Base-by-base conservation (phyloP, 37 sponge, comb jelly and placozoan species). In the Axinella damicornis region DNA sequence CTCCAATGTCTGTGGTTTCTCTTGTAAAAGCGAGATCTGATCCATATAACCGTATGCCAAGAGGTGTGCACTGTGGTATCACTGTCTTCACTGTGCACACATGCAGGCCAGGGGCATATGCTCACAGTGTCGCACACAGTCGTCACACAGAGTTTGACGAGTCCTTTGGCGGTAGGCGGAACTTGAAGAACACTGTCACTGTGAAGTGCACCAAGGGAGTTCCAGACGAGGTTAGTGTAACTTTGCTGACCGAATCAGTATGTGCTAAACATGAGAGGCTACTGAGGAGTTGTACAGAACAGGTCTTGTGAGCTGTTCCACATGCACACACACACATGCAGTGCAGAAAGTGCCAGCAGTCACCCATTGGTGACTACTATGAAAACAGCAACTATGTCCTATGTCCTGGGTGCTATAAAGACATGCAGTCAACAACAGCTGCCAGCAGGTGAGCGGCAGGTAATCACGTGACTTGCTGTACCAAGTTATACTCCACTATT, bases 131-230 rank as follows among this genome's bases (percentile, higher is more conserved):
- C 9, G n/a, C 53, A 14, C 24, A 21, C 16, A 66, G 59, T 54
- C 71, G 89, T 1, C 83, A 77, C 16, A 57, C 85, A 27, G 70
- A 75, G 22, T 77, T 34, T 53, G 57, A 69, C 1, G 89, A 85
- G 39, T 67, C 86, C 2, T 93, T 93, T 76, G 93, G 93, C 15
- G 83, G 86, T 20, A 21, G 19, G 2, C 68, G 60, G 24, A 34
- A 59, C 18, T 60, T 88, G 19, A 76, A 69, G 22, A 39, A 60
- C 5, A 68, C 71, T 2, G 81, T 93, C 33, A 69, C 53, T n/a
- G 66, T 78, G 18, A 93, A 93, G 56, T 93, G 93, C 53, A 88
- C 89, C 27, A 69, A 78, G 21, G 93, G 93, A 17, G 64, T 86
- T 0, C 73, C 93, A 65, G 93, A 93, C 12, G 70, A 78, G 78